Percentiles rank a stretch among this genome's conserved stretches.
phyloP scores from a whole-genome alignment of 2,113 vertebrate species.

The Falcunculus frontatus region DNA sequence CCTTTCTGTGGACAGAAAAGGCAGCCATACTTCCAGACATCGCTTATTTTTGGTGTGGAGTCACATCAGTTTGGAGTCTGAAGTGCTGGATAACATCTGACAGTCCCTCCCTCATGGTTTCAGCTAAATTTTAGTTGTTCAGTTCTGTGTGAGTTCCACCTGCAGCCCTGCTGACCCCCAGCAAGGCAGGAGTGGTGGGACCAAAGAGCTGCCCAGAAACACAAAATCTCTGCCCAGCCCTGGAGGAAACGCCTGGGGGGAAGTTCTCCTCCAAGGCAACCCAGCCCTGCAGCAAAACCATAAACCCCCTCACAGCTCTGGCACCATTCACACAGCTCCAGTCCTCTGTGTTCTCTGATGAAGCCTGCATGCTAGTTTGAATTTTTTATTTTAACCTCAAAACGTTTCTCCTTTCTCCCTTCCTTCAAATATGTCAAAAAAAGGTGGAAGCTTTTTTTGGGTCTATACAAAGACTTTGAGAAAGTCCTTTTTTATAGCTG shows the following conservation, averaged over 20 bases:
- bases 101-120: not conserved
- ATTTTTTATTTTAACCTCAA: not conserved
- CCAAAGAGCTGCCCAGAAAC: not conserved
- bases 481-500: not conserved
- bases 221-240: not conserved
- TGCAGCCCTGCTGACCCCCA: not conserved
- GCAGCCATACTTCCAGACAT: not conserved
- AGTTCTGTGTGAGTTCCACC: not conserved
- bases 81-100: not conserved
- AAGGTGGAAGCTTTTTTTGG: not conserved
- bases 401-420: not conserved
- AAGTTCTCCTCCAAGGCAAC: not conserved
- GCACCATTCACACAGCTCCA: not conserved
- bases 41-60: not conserved
- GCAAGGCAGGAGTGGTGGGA: not conserved
- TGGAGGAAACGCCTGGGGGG: accelerated
- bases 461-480: not conserved
- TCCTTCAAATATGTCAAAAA: not conserved
- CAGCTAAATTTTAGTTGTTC: not conserved
- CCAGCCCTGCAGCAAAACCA: not conserved
- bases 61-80: not conserved
- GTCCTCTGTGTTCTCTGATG: not conserved
- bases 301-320: not conserved
- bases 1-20: not conserved
- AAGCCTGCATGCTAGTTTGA: not conserved